Conservation (phyloP, 2,797 vertebrate genomes). For the Dermochelys coriacea region DNA sequence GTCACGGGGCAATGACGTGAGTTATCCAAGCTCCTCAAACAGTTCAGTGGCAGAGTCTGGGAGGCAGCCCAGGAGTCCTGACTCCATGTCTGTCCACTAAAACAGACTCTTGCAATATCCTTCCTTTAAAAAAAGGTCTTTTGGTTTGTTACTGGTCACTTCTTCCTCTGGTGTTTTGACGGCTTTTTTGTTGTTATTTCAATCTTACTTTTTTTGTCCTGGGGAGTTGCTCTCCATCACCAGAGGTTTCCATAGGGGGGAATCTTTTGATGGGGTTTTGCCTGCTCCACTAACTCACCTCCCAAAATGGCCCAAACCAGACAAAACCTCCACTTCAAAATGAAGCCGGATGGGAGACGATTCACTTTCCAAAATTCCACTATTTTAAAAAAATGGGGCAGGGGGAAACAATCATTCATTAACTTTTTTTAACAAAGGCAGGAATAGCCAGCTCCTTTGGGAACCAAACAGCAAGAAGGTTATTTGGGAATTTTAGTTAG, state of each 20-base stretch:
- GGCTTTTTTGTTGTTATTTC: background rate
- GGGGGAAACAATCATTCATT: too few species aligned
- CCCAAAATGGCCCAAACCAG: too few species aligned
- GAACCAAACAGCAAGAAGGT: too few species aligned
- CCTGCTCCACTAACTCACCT: background rate
- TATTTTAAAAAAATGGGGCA: background rate
- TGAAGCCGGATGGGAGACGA: background rate
- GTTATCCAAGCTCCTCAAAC: too few species aligned
- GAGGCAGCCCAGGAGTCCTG: too few species aligned
- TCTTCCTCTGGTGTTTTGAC: background rate
- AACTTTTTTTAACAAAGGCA: background rate
- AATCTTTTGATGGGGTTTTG: background rate
- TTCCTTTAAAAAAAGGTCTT: background rate
- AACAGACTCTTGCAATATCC: too few species aligned
- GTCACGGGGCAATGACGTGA: too few species aligned
- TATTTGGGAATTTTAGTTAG: too few species aligned
- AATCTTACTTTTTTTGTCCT: background rate
- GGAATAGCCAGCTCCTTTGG: background rate
- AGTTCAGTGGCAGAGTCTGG: too few species aligned
- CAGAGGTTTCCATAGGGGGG: fast-evolving
- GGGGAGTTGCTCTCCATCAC: background rate
- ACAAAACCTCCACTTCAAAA: background rate
- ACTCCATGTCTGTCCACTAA: too few species aligned
- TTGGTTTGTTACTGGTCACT: background rate
- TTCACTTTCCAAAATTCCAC: background rate